These are phyloP conservation scores for Rhinichthys osculus DNA, from an alignment of 2,797 vertebrate genomes.

Conservation along the genomic window DNA sequence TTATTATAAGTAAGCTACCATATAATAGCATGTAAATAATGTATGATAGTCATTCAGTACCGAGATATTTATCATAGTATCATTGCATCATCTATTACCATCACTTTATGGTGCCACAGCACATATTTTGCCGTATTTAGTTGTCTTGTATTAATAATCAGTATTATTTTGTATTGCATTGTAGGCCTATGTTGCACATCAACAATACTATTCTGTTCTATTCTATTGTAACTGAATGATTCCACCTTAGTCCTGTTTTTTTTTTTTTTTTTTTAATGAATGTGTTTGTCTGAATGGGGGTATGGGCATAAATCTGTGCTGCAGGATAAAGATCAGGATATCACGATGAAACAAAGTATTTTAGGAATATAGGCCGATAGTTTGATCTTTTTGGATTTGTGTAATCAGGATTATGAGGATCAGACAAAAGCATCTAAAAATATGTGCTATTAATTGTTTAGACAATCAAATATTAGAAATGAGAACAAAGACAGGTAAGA, in stretches of 20 bases:
- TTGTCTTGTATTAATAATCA: background rate
- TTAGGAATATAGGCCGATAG: slow-evolving; percentile 38
- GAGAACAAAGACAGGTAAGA: background rate
- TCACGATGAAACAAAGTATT: slow-evolving; percentile 38
- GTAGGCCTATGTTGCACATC: background rate
- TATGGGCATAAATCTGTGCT: slow-evolving; percentile 11
- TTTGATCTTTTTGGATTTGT: slow-evolving; percentile 52
- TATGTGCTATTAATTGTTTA: slow-evolving; percentile 35
- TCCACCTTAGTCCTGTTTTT: background rate
- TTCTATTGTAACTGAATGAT: background rate
- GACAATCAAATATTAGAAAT: slow-evolving; percentile 39
- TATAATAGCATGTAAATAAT: background rate
- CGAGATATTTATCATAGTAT: background rate
- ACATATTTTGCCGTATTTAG: background rate
- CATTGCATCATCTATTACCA: background rate
- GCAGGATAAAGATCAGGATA: slow-evolving; percentile 16
- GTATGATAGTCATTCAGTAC: background rate
- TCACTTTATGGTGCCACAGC: background rate
- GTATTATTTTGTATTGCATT: background rate
- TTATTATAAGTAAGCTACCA: background rate
- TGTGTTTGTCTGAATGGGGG: slow-evolving; percentile 34
- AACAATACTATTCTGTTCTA: background rate
- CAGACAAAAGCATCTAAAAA: slow-evolving; percentile 47
- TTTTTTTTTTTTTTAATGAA: background rate
- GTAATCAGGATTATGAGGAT: slow-evolving; percentile 47